Conservation (phyloP, 1,140 invertebrate species). For the Anastrepha ludens region DNA sequence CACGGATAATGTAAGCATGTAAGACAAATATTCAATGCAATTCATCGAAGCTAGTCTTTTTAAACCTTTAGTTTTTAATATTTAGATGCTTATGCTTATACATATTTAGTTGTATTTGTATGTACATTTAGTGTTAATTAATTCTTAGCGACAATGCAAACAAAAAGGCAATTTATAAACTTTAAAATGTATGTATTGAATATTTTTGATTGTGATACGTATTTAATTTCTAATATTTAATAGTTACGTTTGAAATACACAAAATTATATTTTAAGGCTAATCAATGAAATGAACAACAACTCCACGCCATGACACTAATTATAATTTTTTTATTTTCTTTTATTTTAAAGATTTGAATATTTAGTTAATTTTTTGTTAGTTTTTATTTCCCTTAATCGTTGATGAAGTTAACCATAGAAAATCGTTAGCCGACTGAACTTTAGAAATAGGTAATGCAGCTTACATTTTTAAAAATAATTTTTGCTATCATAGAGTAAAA, state of each 20-base stretch:
- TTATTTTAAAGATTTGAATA: too few species aligned
- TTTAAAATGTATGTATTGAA: slow-evolving; percentile 28
- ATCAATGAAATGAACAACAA: not conserved
- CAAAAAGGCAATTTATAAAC: not conserved
- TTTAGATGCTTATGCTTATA: not conserved
- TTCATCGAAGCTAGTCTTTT: slow-evolving; percentile 44
- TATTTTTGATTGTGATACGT: slow-evolving; percentile 43
- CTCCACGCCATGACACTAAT: too few species aligned
- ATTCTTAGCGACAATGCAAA: not conserved
- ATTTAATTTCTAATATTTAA: not conserved
- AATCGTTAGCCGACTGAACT: too few species aligned
- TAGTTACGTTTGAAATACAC: not conserved
- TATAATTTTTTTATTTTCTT: too few species aligned
- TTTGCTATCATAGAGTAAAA: too few species aligned
- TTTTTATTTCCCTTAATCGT: too few species aligned
- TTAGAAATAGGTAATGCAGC: too few species aligned
- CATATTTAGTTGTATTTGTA: not conserved
- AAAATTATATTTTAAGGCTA: not conserved
- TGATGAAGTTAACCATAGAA: too few species aligned
- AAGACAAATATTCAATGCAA: slow-evolving; percentile 26
- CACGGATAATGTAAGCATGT: slow-evolving; percentile 29
- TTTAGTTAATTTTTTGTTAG: too few species aligned
- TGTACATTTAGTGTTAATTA: not conserved
- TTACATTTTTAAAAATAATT: too few species aligned
- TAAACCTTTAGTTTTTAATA: not conserved